phyloP scores from a whole-genome alignment of 2,113 vertebrate species.

The Dipodomys spectabilis region DNA sequence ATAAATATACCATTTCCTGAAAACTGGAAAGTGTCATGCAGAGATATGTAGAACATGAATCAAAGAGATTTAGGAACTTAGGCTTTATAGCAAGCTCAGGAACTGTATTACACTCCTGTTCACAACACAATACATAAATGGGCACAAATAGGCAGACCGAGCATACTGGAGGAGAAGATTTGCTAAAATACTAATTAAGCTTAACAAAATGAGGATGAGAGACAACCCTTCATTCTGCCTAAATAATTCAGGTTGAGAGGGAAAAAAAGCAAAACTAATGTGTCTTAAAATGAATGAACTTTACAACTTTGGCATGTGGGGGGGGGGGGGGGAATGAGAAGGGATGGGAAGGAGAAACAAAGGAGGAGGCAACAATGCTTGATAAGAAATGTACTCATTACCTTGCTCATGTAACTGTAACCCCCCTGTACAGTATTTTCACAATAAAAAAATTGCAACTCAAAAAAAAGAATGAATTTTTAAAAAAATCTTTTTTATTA shows the following conservation, averaged over 20 bases:
- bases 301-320: too few relatives aligned
- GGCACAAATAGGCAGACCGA: neutral
- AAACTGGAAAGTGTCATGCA: neutral
- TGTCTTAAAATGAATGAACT: neutral
- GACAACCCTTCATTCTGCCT: neutral
- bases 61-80: neutral
- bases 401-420: too few relatives aligned
- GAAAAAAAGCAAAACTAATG: neutral
- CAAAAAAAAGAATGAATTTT: neutral
- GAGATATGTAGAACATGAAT: conserved; percentile 20
- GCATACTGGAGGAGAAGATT: neutral
- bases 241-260: neutral
- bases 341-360: too few relatives aligned
- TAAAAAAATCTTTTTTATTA: neutral
- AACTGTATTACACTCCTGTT: neutral
- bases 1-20: neutral
- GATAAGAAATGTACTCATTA: too few relatives aligned
- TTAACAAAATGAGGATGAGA: neutral
- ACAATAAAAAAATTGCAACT: too few relatives aligned
- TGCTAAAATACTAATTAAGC: neutral
- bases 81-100: neutral
- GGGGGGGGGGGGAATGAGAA: too few relatives aligned
- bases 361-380: too few relatives aligned
- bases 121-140: neutral
- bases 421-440: too few relatives aligned